Evolutionary conservation across 1,140 invertebrate genomes (phyloP).

Genomic region (Drosophila sulfurigaster): DNA sequence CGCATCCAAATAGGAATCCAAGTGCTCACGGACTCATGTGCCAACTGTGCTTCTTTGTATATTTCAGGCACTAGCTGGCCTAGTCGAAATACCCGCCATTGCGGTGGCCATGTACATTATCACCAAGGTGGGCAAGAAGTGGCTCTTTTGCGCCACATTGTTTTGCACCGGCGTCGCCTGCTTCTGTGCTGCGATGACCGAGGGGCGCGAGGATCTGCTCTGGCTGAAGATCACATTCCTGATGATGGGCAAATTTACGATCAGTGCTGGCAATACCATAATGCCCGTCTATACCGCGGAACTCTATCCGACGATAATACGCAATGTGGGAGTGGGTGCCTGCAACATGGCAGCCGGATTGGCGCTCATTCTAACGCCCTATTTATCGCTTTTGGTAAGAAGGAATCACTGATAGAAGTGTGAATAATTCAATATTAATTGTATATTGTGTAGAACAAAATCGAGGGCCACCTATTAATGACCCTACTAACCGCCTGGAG

Average conservation of each 20-base stretch:
- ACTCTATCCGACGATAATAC: slow-evolving; percentile 90
- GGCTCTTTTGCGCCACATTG: slow-evolving; percentile 88
- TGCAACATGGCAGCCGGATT: slow-evolving; percentile 90
- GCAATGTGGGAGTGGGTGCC: slow-evolving; percentile 90
- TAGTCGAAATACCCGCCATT: slow-evolving; percentile 90
- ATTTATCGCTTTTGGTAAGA: slow-evolving; percentile 90
- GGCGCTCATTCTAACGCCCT: slow-evolving; percentile 90
- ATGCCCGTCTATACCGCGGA: slow-evolving; percentile 91
- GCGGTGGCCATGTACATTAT: slow-evolving; percentile 90
- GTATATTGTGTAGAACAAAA: slow-evolving; percentile 75
- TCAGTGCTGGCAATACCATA: slow-evolving; percentile 89
- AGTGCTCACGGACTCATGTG: slow-evolving; percentile 9
- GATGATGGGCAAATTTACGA: slow-evolving; percentile 89
- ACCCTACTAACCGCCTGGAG: slow-evolving; percentile 84
- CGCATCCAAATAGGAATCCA: not conserved
- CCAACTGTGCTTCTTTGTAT: not conserved
- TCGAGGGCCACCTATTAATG: slow-evolving; percentile 84
- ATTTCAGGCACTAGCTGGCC: slow-evolving; percentile 86
- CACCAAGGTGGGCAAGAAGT: slow-evolving; percentile 89
- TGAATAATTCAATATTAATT: not conserved
- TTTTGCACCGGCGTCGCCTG: slow-evolving; percentile 88
- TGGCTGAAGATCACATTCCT: slow-evolving; percentile 88
- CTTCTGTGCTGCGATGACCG: slow-evolving; percentile 86
- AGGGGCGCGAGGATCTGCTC: slow-evolving; percentile 85
- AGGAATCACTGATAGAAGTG: not conserved